Evolutionary conservation across 2,888 invertebrate genomes (phyloP), one percentile per base, ranked within the genome.

Genomic region (Anthophora plumipes): DNA sequence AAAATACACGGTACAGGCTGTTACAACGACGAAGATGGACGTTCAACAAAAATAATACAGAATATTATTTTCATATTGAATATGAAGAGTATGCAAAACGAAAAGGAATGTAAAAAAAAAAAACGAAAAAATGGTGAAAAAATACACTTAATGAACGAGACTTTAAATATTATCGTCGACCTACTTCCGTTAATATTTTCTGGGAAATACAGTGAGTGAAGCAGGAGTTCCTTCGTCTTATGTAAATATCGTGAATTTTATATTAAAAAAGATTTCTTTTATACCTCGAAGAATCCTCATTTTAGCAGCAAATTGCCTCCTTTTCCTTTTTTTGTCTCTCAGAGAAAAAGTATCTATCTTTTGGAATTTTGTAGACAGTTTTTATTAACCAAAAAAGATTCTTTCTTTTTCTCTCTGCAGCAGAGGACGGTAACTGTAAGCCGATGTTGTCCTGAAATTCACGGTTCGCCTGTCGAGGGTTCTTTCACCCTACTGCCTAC

Each of bases 391-490:
- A 41, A 41, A 22, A 55, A 50, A 50, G 43, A 54, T 20, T 59
- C 50, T 71, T 48, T 70, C 60, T 31, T 4, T 31, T 4, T 31
- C 31, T 31, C 31, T 31, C 4, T 31, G 31, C 31, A 31, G 2
- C 17, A 37, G 22, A 43, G 41, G 22, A 22, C 31, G 22, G 43
- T 31, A 41, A 64, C 41, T 55, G 52, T 63, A 50, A 64, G 60
- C 60, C 43, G 57, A 61, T 64, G 66, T 57, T 74, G 69, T 59
- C 61, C 81, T 67, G 67, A 81, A 79, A 81, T 81, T 81, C 66
- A 79, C 81, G 74, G 74, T 68, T 52, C 78, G 41, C 54, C 52
- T 57, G 50, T 22, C 68, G 46, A 69, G 69, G 69, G 78, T 76
- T 74, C 76, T 79, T 48, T 69, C 78, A 69, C 78, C 64, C 78